Percentiles rank a stretch among this genome's conserved stretches.
These are phyloP conservation scores for Ophion costatus DNA, from an alignment of 2,888 invertebrate genomes.

Conservation along the genomic window DNA sequence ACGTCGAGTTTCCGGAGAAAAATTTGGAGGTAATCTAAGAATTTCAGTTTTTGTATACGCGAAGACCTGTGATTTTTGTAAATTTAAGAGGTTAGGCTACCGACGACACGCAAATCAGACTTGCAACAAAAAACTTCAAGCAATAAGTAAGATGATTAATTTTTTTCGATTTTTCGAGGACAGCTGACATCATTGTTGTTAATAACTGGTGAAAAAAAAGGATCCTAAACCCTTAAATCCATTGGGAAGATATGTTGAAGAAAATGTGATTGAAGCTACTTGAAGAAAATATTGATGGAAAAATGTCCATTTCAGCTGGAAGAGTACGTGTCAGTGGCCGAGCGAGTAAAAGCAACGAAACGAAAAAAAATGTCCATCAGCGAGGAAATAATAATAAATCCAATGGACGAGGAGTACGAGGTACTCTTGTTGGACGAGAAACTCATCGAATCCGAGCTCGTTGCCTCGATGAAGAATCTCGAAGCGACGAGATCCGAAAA, in stretches of 20 bases:
- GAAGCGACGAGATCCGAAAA: slow-evolving; percentile 62
- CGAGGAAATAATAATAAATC: slow-evolving; percentile 61
- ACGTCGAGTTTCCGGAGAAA: slow-evolving; percentile 86
- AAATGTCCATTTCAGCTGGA: slow-evolving; percentile 70
- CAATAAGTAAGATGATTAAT: too few relatives aligned
- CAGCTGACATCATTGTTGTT: too few relatives aligned
- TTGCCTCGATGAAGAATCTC: slow-evolving; percentile 67
- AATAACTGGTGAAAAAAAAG: too few relatives aligned
- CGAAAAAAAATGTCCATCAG: slow-evolving; percentile 66
- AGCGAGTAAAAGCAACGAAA: slow-evolving; percentile 73
- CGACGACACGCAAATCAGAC: too few relatives aligned
- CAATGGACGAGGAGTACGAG: slow-evolving; percentile 77
- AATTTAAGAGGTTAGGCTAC: background rate
- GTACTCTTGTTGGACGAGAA: slow-evolving; percentile 75
- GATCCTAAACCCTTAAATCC: background rate
- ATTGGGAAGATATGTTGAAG: background rate
- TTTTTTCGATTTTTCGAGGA: too few relatives aligned
- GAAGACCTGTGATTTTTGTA: background rate
- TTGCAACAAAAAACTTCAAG: too few relatives aligned
- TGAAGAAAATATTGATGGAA: background rate
- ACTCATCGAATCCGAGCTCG: slow-evolving; percentile 58
- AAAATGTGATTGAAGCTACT: too few relatives aligned
- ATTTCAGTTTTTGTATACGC: background rate
- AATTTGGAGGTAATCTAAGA: slow-evolving; percentile 84
- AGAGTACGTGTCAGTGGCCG: slow-evolving; percentile 73